phyloP scores from a whole-genome alignment of 2,113 vertebrate genomes.

The Phylloscopus trochilus region DNA sequence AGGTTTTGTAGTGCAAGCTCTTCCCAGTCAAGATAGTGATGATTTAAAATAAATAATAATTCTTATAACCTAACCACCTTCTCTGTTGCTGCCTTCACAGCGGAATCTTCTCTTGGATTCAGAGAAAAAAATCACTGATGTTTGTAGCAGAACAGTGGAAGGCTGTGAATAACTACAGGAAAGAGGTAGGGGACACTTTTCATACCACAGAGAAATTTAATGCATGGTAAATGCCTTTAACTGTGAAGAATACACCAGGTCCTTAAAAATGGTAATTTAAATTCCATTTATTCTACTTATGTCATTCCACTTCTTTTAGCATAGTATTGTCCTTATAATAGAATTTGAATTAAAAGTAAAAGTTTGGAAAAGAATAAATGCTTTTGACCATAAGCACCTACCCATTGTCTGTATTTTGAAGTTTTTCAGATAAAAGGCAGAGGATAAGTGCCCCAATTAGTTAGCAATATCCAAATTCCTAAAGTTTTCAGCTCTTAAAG shows the following conservation, averaged over 20 bases:
- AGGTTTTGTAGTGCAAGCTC: neutral
- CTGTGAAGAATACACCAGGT: neutral
- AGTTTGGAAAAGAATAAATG: neutral
- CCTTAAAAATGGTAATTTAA: constrained; percentile 2
- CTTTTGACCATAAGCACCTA: neutral
- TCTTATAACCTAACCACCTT: neutral
- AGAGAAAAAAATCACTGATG: neutral
- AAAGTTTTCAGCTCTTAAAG: constrained; percentile 15
- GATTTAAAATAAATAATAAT: neutral
- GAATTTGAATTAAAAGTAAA: neutral
- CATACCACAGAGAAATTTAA: neutral
- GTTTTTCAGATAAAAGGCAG: constrained; percentile 34
- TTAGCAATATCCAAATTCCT: constrained; percentile 23
- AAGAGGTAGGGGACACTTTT: neutral
- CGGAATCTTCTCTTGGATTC: neutral
- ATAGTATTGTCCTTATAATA: neutral
- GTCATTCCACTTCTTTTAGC: neutral
- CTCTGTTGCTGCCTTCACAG: neutral
- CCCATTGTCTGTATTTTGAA: neutral
- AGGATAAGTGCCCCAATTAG: constrained; percentile 3
- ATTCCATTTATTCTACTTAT: neutral
- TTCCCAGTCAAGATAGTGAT: neutral
- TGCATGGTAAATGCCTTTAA: neutral
- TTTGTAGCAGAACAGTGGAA: neutral
- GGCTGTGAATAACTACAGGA: neutral